Conservation (phyloP, 2,113 vertebrate genomes). For the Sterna hirundo region DNA sequence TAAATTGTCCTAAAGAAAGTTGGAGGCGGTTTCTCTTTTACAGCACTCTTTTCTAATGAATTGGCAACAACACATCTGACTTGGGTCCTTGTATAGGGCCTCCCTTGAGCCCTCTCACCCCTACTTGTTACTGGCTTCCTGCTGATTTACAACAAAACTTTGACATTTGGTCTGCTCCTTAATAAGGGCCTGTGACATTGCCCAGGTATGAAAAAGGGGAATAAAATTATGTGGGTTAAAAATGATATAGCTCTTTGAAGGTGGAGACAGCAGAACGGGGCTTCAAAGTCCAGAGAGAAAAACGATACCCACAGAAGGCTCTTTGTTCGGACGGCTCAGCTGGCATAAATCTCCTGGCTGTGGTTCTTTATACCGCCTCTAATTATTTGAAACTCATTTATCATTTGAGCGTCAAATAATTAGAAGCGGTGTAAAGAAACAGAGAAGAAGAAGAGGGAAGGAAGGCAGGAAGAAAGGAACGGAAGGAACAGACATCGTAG, state of each 20-base stretch:
- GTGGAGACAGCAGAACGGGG: conserved; percentile 19
- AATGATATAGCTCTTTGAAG: conserved; percentile 48
- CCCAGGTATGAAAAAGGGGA: conserved; percentile 40
- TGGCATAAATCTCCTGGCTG: conserved; percentile 38
- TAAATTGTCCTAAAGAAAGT: conserved; percentile 36
- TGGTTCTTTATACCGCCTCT: conserved; percentile 18
- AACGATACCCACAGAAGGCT: conserved; percentile 41
- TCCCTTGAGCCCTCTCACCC: conserved; percentile 1
- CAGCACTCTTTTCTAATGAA: conserved; percentile 33
- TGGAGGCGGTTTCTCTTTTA: conserved; percentile 16
- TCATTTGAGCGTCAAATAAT: conserved; percentile 43
- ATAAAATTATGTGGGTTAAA: conserved; percentile 53
- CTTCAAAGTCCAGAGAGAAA: conserved; percentile 52
- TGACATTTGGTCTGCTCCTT: conserved; percentile 45
- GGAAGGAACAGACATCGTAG: background rate
- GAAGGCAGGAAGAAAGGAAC: conserved; percentile 11
- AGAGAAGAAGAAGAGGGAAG: background rate
- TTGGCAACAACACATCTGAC: conserved; percentile 25
- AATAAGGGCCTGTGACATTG: conserved; percentile 56
- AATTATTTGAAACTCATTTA: conserved; percentile 65
- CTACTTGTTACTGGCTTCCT: conserved; percentile 17
- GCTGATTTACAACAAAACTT: conserved; percentile 40
- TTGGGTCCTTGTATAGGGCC: background rate
- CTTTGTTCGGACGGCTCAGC: conserved; percentile 21
- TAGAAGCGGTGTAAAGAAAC: background rate